These are phyloP conservation scores for Sabatieria punctata DNA, from an alignment of 2,888 invertebrate species.

Conservation along the genomic window DNA sequence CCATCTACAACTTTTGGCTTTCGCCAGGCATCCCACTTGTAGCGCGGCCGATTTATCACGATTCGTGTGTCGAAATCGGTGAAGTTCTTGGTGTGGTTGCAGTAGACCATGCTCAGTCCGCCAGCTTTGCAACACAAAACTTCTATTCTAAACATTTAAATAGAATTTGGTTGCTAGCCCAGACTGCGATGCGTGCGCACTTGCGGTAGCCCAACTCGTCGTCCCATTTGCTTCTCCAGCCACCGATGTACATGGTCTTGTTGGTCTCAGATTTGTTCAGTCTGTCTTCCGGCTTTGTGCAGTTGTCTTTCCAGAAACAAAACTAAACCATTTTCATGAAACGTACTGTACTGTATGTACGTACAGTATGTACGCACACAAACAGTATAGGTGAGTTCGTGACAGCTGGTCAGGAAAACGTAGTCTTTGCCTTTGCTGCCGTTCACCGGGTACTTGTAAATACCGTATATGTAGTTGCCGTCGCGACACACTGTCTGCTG, in stretches of 20 bases:
- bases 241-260: conserved; percentile 1
- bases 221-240: conserved; percentile 4
- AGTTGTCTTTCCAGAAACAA: conserved; percentile 2
- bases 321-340: not conserved
- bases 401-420: conserved; percentile 1
- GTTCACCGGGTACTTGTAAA: not conserved
- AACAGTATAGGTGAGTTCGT: not conserved
- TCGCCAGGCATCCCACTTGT: not conserved
- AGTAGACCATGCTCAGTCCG: not conserved
- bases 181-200: no score
- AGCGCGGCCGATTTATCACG: conserved; percentile 1
- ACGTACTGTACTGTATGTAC: no score
- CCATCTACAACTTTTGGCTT: conserved; percentile 1
- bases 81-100: conserved; percentile 5
- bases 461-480: conserved; percentile 1
- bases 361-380: no score
- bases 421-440: conserved; percentile 6
- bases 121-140: conserved; percentile 12
- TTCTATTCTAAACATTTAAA: not conserved
- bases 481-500: conserved; percentile 1
- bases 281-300: conserved; percentile 1
- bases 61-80: conserved; percentile 1
- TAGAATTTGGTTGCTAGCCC: no score
- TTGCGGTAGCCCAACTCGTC: not conserved
- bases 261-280: not conserved